Base-by-base conservation (phyloP, 37 sponge, comb jelly and placozoan species). In the Crambe crambe region DNA sequence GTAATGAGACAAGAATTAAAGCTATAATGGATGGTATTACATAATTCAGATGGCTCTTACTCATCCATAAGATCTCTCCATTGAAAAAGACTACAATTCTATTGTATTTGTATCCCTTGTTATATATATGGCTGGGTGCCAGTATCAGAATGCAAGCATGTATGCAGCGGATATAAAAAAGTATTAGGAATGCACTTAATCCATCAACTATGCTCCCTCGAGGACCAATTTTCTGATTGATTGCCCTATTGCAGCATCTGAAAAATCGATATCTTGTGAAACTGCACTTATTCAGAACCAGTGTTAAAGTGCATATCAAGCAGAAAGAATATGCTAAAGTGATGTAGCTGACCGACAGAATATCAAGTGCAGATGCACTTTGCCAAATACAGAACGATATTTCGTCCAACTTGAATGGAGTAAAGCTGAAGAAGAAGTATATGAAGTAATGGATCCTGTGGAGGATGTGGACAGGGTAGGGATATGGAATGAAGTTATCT, bases 371-470 rank as follows among this genome's bases (percentile, higher is more conserved):
- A 42, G 37, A 34, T 18, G 77, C 72, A 47, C 61, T 51, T 41
- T 78, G n/a, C 73, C 62, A 64, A 15, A 85, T 40, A 37, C 86
- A 85, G 26, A 78, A 85, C 0, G 79, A 78, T 2, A 85, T 36
- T 1, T 29, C 54, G 2, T 85, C 79, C 29, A 42, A 1, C 35
- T 2, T 37, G 56, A 85, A 85, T 9, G 77, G 43, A 37, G 77
- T 37, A 3, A 85, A 43, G 37, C 29, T 76, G 56, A 72, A 72
- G 22, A 37, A 15, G 27, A 25, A 35, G 47, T 85, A 85, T 6
- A 85, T 60, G 4, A 62, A 60, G 12, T 17, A 22, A 8, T 47
- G 29, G 0, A 72, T 31, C 20, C 70, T 62, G 31, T 57, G 17
- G 8, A 78, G 3, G 0, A 2, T 40, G 0, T 60, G 15, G 0